A percentile compares a stretch with the other conserved stretches of the same genome.
Conservation (phyloP, 1,140 invertebrate genomes). For the Cherax destructor region DNA sequence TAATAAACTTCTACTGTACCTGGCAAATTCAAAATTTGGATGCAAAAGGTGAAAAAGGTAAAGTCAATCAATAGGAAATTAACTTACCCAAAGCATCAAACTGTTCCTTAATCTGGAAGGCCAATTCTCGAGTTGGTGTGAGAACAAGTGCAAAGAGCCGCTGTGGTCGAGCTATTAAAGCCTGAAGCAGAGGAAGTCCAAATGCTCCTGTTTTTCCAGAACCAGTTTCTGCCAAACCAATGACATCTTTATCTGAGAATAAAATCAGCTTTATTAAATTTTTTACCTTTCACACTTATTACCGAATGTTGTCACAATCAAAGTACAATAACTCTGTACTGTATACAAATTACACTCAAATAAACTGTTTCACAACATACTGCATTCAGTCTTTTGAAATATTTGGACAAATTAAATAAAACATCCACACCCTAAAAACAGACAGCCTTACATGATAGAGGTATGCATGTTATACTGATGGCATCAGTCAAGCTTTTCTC, state of each 20-base stretch:
- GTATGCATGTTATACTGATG: too few species aligned
- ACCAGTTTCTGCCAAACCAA: constrained; percentile 97
- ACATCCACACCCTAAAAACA: too few species aligned
- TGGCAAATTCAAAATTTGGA: too few species aligned
- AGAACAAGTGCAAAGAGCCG: constrained; percentile 95
- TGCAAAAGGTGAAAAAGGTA: too few species aligned
- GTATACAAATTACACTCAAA: too few species aligned
- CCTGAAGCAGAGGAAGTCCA: constrained; percentile 95
- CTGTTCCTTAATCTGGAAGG: constrained; percentile 82
- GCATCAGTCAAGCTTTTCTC: too few species aligned
- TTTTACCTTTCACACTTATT: neutral
- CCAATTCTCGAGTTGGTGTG: constrained; percentile 97
- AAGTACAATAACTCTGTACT: neutral
- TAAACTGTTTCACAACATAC: neutral
- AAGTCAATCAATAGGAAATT: neutral
- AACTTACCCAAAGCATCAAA: constrained; percentile 77
- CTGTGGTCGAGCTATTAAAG: constrained; percentile 92
- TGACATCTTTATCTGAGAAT: constrained; percentile 88
- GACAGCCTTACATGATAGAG: too few species aligned
- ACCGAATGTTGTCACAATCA: neutral
- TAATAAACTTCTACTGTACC: too few species aligned
- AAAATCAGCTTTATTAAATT: neutral
- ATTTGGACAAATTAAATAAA: neutral
- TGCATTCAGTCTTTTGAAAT: neutral
- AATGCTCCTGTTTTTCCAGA: constrained; percentile 99